Evolutionary conservation across 2,113 vertebrate species (phyloP).

Genomic region (Protobothrops mucrosquamatus): DNA sequence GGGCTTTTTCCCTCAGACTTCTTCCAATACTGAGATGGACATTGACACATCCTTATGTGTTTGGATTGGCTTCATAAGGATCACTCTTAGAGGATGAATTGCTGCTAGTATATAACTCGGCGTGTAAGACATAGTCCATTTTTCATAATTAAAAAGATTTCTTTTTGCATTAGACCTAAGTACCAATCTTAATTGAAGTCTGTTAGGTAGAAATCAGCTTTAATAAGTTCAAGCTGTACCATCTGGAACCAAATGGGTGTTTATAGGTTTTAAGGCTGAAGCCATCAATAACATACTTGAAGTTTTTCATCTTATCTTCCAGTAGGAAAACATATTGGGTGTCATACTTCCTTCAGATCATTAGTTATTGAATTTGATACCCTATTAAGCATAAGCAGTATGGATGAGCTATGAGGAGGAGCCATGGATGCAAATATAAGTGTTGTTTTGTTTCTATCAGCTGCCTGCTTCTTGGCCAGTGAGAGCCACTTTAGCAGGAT

Average conservation of each 20-base stretch:
- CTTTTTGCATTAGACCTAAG: not conserved
- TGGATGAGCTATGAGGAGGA: slow-evolving; percentile 18
- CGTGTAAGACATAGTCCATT: not conserved
- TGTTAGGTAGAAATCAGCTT: not conserved
- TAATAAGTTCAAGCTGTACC: not conserved
- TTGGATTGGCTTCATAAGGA: not conserved
- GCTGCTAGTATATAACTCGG: not conserved
- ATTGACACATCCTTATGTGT: not conserved
- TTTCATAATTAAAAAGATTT: not conserved
- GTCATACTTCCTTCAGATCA: not conserved
- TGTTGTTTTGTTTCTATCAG: slow-evolving; percentile 51
- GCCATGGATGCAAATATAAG: slow-evolving; percentile 25
- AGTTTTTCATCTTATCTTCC: not conserved
- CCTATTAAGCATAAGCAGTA: slow-evolving; percentile 2
- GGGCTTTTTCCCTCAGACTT: not conserved
- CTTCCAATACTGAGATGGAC: not conserved
- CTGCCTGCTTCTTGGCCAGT: not conserved
- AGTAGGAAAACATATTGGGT: not conserved
- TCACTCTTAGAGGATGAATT: not conserved
- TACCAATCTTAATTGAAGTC: not conserved
- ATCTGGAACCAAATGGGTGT: not conserved
- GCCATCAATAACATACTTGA: not conserved
- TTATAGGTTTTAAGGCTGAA: not conserved
- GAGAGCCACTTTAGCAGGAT: not conserved
- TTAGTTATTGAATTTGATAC: not conserved